A percentile compares a stretch with the other conserved stretches of the same genome.
Evolutionary conservation across 2,888 invertebrate species (phyloP).

Genomic region (Linnaemya tessellans): DNA sequence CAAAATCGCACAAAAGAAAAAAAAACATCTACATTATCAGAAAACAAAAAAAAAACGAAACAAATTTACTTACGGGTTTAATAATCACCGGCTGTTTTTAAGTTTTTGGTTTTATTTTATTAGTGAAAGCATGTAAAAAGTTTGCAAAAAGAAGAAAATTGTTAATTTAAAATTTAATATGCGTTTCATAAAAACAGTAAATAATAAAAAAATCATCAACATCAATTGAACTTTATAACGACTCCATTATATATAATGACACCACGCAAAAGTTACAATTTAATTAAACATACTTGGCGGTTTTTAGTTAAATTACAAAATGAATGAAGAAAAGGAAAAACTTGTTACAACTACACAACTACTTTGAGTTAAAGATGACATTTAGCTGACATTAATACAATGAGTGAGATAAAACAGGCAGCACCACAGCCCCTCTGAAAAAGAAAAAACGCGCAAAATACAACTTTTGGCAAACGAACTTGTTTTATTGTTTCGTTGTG

Average conservation of each 20-base stretch:
- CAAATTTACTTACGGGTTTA: slow-evolving; percentile 65
- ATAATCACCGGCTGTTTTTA: slow-evolving; percentile 67
- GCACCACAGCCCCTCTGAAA: slow-evolving; percentile 5
- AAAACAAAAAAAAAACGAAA: background rate
- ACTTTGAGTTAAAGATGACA: slow-evolving; percentile 70
- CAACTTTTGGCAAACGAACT: slow-evolving; percentile 42
- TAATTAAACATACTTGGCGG: slow-evolving; percentile 58
- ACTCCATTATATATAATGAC: slow-evolving; percentile 56
- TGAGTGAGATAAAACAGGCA: slow-evolving; percentile 40
- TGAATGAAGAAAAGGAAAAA: background rate
- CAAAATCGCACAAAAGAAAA: slow-evolving; percentile 40
- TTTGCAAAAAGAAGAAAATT: slow-evolving; percentile 58
- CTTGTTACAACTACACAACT: slow-evolving; percentile 5
- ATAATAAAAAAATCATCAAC: slow-evolving; percentile 2
- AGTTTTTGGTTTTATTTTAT: slow-evolving; percentile 45
- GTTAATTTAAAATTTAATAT: slow-evolving; percentile 50
- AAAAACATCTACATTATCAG: slow-evolving; percentile 22
- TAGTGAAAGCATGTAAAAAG: slow-evolving; percentile 71
- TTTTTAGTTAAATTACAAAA: slow-evolving; percentile 21
- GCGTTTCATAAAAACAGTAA: slow-evolving; percentile 5
- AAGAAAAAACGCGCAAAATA: slow-evolving; percentile 20
- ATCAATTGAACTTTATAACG: slow-evolving; percentile 56
- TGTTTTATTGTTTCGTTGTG: slow-evolving; percentile 26
- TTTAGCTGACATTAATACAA: slow-evolving; percentile 70
- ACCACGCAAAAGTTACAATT: slow-evolving; percentile 69